Evolutionary conservation across 2,113 vertebrate species (phyloP).

Genomic region (Anas platyrhynchos): DNA sequence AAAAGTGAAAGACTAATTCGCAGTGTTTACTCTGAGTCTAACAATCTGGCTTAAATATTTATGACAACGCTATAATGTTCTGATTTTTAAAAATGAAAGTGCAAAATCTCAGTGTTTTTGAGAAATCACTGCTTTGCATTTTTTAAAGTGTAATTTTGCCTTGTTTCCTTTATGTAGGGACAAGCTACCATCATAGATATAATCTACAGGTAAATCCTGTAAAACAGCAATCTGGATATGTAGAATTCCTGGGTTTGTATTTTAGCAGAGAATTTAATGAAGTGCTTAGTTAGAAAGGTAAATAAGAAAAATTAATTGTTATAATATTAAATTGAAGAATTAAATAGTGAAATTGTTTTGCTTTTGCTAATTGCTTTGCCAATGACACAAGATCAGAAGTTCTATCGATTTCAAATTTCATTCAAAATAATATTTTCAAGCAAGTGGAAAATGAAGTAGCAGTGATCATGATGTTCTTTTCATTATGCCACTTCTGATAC

Average conservation of each 20-base stretch:
- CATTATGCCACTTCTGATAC: background rate
- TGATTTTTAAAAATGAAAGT: background rate
- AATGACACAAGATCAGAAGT: background rate
- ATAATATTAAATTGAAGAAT: background rate
- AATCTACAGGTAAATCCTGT: background rate
- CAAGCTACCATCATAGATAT: background rate
- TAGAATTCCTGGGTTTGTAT: background rate
- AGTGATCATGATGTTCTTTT: background rate
- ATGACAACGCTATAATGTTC: background rate
- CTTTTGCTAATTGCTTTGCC: background rate
- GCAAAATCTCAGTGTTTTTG: background rate
- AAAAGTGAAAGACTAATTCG: slow-evolving; percentile 5
- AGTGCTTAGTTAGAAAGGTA: too few species aligned
- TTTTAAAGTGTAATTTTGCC: background rate
- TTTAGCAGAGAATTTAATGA: background rate
- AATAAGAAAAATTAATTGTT: background rate
- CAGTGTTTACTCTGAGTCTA: background rate
- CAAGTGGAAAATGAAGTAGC: background rate
- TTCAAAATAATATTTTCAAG: background rate
- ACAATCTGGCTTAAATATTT: background rate
- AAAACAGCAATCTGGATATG: background rate
- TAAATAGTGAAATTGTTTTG: background rate
- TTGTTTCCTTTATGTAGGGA: background rate
- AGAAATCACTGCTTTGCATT: background rate
- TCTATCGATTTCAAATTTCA: background rate